Base-by-base conservation (phyloP, 2,888 invertebrate genomes). In the Petrophora chlorosata region DNA sequence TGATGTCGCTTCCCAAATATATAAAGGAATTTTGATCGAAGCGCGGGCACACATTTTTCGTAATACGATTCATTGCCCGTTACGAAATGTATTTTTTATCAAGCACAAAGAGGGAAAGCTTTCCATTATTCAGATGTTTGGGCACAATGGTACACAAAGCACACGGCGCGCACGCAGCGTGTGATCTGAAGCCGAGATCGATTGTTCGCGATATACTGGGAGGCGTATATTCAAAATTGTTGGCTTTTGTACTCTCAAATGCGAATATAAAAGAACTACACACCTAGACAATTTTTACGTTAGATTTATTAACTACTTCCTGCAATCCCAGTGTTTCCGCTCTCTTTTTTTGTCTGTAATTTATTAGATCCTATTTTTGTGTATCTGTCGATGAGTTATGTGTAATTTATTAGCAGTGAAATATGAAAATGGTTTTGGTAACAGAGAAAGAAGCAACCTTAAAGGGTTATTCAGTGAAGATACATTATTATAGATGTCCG, bases 141-240 rank as follows among this genome's bases (percentile, higher is more conserved):
- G 76, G 75, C 64, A 87, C 85, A 87, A 88, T 86, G 76, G 82
- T 55, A 61, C 68, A 70, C 68, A 72, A 74, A 36, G 54, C 63
- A 76, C 70, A 67, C 71, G 72, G 81, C 85, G 87, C 79, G 74
- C 79, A 83, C 89, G 81, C 89, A 88, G 87, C 88, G 79, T 86
- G 85, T 81, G 86, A 82, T 79, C 82, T 79, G 63, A 68, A 66
- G 67, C 74, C 69, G 70, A 76, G 76, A 79, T 76, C 80, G 77
- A 88, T 87, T 88, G 85, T 85, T 81, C 76, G 78, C 77, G 75
- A 85, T 81, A 80, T 76, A 70, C 71, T 65, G 68, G 67, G 70
- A 77, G 79, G 76, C 72, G 76, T 81, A 77, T 79, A 82, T 85
- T 84, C 81, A 76, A 79, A 82, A 79, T 75, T 66, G 75, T 77